Evolutionary conservation across 2,797 vertebrate species (phyloP), one percentile per base, ranked within the genome.

Genomic region (Amniataba percoides): DNA sequence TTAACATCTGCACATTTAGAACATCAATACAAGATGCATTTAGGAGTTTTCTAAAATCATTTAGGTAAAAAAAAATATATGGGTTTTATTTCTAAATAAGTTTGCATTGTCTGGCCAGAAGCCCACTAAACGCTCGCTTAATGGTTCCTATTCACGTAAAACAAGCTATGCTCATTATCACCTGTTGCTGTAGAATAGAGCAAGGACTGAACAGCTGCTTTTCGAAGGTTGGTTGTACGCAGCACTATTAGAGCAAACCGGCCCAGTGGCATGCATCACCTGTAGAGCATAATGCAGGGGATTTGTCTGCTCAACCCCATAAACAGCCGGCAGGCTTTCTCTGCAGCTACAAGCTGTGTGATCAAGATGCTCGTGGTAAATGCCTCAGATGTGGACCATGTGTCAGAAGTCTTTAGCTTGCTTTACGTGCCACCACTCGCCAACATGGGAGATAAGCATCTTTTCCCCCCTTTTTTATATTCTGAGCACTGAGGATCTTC

Each of bases 351-450:
- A 51, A 74, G 82, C 84, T 82, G 77, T 83, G 78, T 63, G 90
- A 90, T 87, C 84, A 76, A 78, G 86, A 91, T 56, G 77, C 84
- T 87, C 46, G 18, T 76, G 60, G 78, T 77, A 66, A 87, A 88
- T 49, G 83, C 87, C 67, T 93, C 87, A 91, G 86, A 92, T 92
- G 87, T 83, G 86, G 81, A 82, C 84, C 90, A 90, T 87, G 88
- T 92, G 90, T 92, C 87, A 89, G 72, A 90, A 80, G 83, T 78
- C 81, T 78, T 89, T 59, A 78, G 74, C 70, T 84, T 64, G 70
- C 81, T 66, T 89, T 81, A 75, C 80, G 57, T 88, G 87, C 88
- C 89, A 85, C 78, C 80, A 57, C 77, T 88, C 19, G 27, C 81
- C 82, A 78, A 81, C 74, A 64, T 66, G 67, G 46, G 14, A 87